Percentiles rank a stretch among this genome's conserved stretches.
Conservation (phyloP, 37 sponge, comb jelly and placozoan species). For the Dysidea cf. avara region DNA sequence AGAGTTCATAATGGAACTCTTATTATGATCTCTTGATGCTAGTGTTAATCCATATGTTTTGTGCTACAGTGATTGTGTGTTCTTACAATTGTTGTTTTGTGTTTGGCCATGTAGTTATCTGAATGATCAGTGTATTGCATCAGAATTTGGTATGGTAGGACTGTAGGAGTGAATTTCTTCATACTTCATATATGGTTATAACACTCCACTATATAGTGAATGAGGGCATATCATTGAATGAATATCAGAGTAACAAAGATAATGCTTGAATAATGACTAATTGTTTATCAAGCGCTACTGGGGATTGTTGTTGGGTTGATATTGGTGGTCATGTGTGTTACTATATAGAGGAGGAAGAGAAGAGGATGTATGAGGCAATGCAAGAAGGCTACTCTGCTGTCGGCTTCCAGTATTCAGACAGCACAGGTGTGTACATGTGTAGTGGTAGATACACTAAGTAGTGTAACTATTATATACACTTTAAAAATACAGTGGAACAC, state of each 20-base stretch:
- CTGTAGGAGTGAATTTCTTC: too few species aligned
- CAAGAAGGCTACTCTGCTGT: constrained; percentile 57
- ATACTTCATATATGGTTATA: too few species aligned
- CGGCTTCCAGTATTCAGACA: constrained; percentile 48
- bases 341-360: constrained; percentile 63
- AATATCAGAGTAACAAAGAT: too few species aligned
- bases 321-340: not conserved
- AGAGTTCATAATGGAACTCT: not conserved
- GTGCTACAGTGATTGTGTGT: constrained; percentile 9
- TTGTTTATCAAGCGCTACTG: too few species aligned
- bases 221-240: too few species aligned
- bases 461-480: too few species aligned
- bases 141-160: too few species aligned
- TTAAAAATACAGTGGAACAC: too few species aligned
- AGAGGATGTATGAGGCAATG: constrained; percentile 26
- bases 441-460: too few species aligned
- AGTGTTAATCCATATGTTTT: not conserved
- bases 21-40: not conserved
- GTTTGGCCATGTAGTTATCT: not conserved
- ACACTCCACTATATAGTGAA: too few species aligned
- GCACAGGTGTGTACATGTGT: not conserved
- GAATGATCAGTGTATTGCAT: not conserved
- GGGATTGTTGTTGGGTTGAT: too few species aligned
- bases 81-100: not conserved
- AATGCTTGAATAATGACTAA: too few species aligned